phyloP scores from a whole-genome alignment of 2,113 vertebrate species.

The Ceyx cyanopectus region DNA sequence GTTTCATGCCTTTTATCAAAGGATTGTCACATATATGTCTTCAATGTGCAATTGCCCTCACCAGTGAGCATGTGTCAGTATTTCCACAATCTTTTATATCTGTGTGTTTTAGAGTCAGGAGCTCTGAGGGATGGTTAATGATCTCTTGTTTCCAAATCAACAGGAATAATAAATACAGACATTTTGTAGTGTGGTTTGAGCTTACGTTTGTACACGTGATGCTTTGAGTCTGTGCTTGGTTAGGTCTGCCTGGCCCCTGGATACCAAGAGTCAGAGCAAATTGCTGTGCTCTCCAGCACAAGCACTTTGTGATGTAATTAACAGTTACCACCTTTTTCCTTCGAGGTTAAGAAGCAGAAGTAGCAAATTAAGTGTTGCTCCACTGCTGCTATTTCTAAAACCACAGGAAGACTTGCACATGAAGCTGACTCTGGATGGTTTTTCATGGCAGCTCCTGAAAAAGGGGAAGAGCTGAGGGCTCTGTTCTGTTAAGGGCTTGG shows the following conservation, averaged over 20 bases:
- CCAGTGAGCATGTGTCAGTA: background rate
- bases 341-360: background rate
- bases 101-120: background rate
- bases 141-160: background rate
- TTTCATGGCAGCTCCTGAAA: background rate
- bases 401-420: conserved; percentile 16
- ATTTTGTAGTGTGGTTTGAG: background rate
- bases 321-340: background rate
- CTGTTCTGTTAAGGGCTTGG: background rate
- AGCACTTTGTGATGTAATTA: background rate
- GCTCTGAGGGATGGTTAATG: background rate
- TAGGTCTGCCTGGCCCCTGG: background rate
- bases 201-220: background rate
- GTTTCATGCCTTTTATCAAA: background rate
- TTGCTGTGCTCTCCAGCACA: background rate
- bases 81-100: background rate
- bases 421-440: background rate
- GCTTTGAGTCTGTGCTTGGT: background rate
- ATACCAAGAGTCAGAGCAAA: background rate
- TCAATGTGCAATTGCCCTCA: background rate
- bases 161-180: background rate
- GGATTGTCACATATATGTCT: background rate
- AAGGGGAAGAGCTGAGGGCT: background rate
- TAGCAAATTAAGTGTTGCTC: conserved; percentile 25
- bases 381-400: background rate